Base-by-base conservation (phyloP, 1,140 invertebrate genomes). In the Drosophila watanabei region DNA sequence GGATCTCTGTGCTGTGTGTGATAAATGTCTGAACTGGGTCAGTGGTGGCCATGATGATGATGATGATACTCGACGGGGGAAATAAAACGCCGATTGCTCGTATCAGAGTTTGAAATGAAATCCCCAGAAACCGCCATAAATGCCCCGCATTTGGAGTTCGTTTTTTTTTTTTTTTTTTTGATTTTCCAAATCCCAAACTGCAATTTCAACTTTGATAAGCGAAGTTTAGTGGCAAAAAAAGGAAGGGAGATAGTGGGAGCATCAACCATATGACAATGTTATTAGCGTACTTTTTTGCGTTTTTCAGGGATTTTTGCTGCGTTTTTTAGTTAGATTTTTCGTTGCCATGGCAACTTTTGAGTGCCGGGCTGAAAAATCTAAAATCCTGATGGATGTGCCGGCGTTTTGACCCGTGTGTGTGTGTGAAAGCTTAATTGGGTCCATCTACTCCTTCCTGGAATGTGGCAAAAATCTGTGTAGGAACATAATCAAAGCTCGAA, bases 121-220 rank as follows among this genome's bases (percentile, higher is more conserved):
- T 45, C 35, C 59, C 62, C 57, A 46, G 52, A 37, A 54, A 35
- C 54, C 20, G 2, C 64, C 37, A 57, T 64, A 80, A 76, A 81
- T 77, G 49, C 48, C 57, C 46, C 41, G 64, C 63, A 70, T 79
- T 84, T 66, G 13, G 56, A 79, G 86, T 70, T 35, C 2, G 70
- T 5, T 10, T 8, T n/a, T 13, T 18, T 20, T 60, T 84, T 20
- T 14, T 9, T 18, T 35, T 1, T 52, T 18, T 35, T 1, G 33
- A 20, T 33, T 52, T 56, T 37, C 66, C 52, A 59, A 84, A 73
- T 60, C 69, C 54, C 35, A 37, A 75, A 73, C 59, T 76, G 83
- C 84, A 87, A 88, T 87, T 89, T 66, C 66, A 87, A 80, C 72
- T 75, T 80, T 68, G 80, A 89, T 89, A 81, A 79, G 73, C 65